phyloP scores from a whole-genome alignment of 2,113 vertebrate species.

The Arenaria interpres region DNA sequence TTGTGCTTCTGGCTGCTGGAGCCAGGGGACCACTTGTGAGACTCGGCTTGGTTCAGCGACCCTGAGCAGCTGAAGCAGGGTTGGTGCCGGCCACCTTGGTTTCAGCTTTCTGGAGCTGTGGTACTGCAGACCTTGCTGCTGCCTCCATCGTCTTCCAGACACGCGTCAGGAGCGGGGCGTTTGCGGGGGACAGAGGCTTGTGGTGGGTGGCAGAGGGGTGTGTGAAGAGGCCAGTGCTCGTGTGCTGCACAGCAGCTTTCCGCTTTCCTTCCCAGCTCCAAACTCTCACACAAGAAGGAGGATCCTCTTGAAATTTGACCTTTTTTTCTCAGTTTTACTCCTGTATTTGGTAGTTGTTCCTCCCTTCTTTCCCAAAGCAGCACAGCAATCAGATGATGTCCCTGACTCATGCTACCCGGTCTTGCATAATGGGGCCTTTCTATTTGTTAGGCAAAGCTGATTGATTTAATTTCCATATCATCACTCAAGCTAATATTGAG shows the following conservation, averaged over 20 bases:
- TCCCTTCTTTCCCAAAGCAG: neutral
- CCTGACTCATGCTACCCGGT: neutral
- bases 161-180: accelerated
- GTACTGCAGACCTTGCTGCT: neutral
- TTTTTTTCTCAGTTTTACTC: neutral
- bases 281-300: neutral
- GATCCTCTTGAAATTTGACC: neutral
- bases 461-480: neutral
- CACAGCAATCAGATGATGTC: neutral
- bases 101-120: neutral
- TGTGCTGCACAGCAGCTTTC: neutral
- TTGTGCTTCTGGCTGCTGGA: neutral
- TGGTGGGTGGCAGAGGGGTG: neutral
- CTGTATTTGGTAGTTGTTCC: neutral
- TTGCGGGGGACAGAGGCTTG: neutral
- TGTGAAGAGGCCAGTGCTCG: neutral
- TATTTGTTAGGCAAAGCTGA: neutral
- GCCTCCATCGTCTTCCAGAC: neutral
- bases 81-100: neutral
- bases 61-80: neutral
- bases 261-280: neutral
- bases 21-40: neutral
- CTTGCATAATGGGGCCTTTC: neutral
- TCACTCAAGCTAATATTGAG: neutral
- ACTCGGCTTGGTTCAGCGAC: neutral